Base-by-base conservation (phyloP, 2,113 vertebrate genomes). In the Camelus bactrianus region DNA sequence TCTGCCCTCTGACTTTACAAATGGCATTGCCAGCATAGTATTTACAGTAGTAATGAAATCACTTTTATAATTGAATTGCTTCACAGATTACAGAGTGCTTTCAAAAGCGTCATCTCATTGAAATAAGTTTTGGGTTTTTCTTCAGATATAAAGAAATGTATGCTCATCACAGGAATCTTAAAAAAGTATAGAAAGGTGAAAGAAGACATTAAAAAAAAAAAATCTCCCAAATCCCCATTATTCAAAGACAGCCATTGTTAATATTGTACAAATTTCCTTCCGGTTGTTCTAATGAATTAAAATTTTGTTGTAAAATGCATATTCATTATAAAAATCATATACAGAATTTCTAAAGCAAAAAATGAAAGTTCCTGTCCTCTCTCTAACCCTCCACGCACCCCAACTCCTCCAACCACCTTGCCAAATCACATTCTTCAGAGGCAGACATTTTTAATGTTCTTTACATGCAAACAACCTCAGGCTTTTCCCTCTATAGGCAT, bases 181-280 rank as follows among this genome's bases (percentile, higher is more conserved):
- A 72, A 58, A 95, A 30, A 91, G 11, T 79, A 30, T 6, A 80
- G 30, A 80, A 93, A 95, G 91, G 70, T 72, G 64, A 69, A 73
- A 70, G 42, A 89, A 62, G 12, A 38, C 24, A 58, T 80, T 42
- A 28, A 60, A 38, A 42, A 28, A 60, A 38, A 42, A 54, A 60
- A 75, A 64, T 15, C 24, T 92, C 52, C 35, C 38, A 80, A 79
- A 76, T 76, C 9, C 58, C 58, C 32, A 75, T 90, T 64, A 58
- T 22, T 48, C 50, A 56, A 95, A 94, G 54, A n/a, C 48, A 85
- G 48, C 6, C 19, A 77, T 58, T 89, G 19, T 72, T 91, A 65
- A 89, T 83, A 87, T 65, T 94, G 92, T 75, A 81, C 89, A 87
- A 32, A 80, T 95, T 79, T 87, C 26, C 30, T 97, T 81, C 70